Base-by-base conservation (phyloP, 2,888 invertebrate genomes). In the Drosophila emarginata region DNA sequence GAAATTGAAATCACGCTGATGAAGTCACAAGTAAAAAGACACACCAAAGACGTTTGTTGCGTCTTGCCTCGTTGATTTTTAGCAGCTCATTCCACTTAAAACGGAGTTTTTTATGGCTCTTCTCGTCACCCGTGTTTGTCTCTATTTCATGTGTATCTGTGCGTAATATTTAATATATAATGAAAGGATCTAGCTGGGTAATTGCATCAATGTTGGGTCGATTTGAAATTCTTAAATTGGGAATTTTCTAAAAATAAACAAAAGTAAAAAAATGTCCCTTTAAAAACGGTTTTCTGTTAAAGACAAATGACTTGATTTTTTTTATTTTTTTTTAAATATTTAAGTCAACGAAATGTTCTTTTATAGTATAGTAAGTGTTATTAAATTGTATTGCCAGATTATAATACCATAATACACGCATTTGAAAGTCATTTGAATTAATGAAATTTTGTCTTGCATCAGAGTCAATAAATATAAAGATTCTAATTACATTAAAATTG, bases 1-100 rank as follows among this genome's bases (percentile, higher is more conserved):
- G 88, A 84, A 80, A 74, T 71, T 69, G 82, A 77, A 70, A 67
- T 54, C 71, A 65, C 67, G 71, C 65, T 76, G 79, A 69, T 77
- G 77, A 80, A 72, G 71, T 63, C 62, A 21, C 64, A 64, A 75
- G 69, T 77, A 71, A 72, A 75, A 75, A 36, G 70, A 45, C 61
- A 77, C 53, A 58, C 60, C 61, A 64, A 60, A 58, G 53, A 52
- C 50, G 57, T 45, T 64, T 56, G 72, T 23, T 52, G 51, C 72
- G 87, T 76, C 72, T 71, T 72, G 76, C 68, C 71, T 76, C 76
- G 68, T 74, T 77, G 70, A 50, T 56, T 72, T 67, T 67, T 40
- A 64, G 71, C 18, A 4, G 11, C 45, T 45, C 45, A 62, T 39
- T 51, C 63, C 58, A 51, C 39, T 59, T 67, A 66, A 52, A 45